Conservation (phyloP, 53 echinoderm and acorn worm genomes). For the Patiria pectinifera region DNA sequence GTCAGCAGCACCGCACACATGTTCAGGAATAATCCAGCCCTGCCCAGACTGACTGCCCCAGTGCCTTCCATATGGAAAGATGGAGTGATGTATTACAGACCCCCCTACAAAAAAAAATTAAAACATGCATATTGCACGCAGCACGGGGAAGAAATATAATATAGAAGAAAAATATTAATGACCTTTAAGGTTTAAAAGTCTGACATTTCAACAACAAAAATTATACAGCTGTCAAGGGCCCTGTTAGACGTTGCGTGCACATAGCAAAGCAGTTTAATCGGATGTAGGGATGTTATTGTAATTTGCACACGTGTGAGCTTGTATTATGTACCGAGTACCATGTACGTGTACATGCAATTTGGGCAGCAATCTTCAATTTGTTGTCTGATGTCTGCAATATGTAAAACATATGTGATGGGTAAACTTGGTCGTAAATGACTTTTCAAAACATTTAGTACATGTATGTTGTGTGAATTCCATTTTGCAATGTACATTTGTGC, state of each 20-base stretch:
- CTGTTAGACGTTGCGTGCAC: background rate
- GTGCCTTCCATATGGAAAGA: background rate
- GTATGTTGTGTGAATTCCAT: too few species aligned
- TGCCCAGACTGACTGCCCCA: background rate
- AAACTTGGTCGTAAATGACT: too few species aligned
- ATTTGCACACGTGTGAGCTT: too few species aligned
- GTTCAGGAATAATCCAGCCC: background rate
- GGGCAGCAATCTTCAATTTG: too few species aligned
- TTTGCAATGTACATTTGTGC: too few species aligned
- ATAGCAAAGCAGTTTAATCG: too few species aligned
- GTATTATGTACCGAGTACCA: too few species aligned
- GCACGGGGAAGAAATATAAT: background rate
- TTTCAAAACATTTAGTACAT: too few species aligned
- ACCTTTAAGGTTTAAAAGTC: background rate
- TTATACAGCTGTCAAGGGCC: background rate
- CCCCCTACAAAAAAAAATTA: background rate
- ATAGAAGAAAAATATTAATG: background rate
- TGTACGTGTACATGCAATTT: too few species aligned
- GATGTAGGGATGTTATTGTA: too few species aligned
- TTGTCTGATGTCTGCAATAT: too few species aligned
- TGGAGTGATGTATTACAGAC: background rate
- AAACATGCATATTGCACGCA: background rate
- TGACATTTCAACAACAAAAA: background rate
- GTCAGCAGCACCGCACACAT: background rate
- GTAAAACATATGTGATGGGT: too few species aligned